Conservation (phyloP, 2,888 invertebrate species). For the Cantharis nigra region DNA sequence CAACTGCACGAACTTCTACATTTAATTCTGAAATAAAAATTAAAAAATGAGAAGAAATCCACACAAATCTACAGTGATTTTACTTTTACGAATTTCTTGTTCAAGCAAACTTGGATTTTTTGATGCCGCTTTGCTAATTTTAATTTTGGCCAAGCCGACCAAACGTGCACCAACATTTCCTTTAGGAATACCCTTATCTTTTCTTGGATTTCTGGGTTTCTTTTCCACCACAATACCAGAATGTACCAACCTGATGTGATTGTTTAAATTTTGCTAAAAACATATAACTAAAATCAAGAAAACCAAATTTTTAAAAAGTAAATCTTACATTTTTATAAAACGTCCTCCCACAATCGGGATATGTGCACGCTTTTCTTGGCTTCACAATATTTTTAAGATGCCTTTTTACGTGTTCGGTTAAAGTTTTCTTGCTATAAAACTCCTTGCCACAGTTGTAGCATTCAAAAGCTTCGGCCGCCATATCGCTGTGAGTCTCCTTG, state of each 20-base stretch:
- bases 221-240: conserved; percentile 20
- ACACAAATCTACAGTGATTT: background rate
- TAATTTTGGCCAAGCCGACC: background rate
- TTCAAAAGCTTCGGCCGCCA: conserved; percentile 31
- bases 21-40: background rate
- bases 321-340: conserved; percentile 30
- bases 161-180: background rate
- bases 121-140: background rate
- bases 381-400: conserved; percentile 38
- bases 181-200: conserved; percentile 40
- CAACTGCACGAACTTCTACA: background rate
- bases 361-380: conserved; percentile 32
- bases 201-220: conserved; percentile 36
- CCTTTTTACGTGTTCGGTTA: conserved; percentile 39
- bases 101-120: background rate
- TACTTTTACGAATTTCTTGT: background rate
- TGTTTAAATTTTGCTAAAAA: conserved; percentile 38
- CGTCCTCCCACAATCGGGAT: conserved; percentile 32
- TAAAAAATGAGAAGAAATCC: background rate
- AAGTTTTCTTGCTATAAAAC: conserved; percentile 44
- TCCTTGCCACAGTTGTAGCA: conserved; percentile 41
- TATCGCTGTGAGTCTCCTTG: conserved; percentile 31
- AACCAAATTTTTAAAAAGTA: background rate
- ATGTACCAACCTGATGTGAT: conserved; percentile 38
- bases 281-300: background rate